These are phyloP conservation scores for Linepithema humile DNA, from an alignment of 1,140 invertebrate species.

Conservation along the genomic window DNA sequence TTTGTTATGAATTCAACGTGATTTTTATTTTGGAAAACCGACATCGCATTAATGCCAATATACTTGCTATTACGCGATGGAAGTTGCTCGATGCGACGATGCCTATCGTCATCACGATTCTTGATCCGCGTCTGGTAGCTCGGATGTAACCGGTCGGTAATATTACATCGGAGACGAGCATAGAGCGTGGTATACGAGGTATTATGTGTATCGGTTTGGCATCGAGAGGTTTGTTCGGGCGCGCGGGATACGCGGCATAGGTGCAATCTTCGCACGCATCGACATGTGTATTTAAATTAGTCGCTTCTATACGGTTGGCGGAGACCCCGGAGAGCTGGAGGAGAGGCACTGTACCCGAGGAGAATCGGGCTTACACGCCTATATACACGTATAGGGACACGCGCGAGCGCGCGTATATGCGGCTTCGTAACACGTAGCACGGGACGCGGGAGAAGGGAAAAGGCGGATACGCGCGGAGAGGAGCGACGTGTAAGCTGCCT, in stretches of 20 bases:
- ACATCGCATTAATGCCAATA: not conserved
- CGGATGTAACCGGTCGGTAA: slow-evolving; percentile 29
- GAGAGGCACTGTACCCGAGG: slow-evolving; percentile 34
- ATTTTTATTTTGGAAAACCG: not conserved
- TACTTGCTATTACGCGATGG: not conserved
- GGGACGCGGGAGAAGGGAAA: not conserved
- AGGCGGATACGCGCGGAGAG: slow-evolving; percentile 4
- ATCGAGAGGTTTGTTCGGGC: slow-evolving; percentile 51
- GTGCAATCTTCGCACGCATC: slow-evolving; percentile 83
- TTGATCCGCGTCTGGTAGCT: not conserved
- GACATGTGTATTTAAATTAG: slow-evolving; percentile 85
- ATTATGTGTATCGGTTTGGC: slow-evolving; percentile 64
- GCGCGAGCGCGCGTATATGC: not conserved
- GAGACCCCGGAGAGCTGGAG: slow-evolving; percentile 59
- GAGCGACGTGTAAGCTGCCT: slow-evolving; percentile 61
- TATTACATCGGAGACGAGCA: slow-evolving; percentile 52
- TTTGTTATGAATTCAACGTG: no score
- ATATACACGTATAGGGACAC: not conserved
- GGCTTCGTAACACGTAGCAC: not conserved
- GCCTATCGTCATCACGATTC: slow-evolving; percentile 10
- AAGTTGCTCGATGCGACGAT: not conserved
- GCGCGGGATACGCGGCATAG: slow-evolving; percentile 71
- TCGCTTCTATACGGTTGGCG: slow-evolving; percentile 77
- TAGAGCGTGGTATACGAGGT: slow-evolving; percentile 19
- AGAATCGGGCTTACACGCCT: slow-evolving; percentile 58